Conservation (phyloP, 2,888 invertebrate species). For the Mimas tiliae region DNA sequence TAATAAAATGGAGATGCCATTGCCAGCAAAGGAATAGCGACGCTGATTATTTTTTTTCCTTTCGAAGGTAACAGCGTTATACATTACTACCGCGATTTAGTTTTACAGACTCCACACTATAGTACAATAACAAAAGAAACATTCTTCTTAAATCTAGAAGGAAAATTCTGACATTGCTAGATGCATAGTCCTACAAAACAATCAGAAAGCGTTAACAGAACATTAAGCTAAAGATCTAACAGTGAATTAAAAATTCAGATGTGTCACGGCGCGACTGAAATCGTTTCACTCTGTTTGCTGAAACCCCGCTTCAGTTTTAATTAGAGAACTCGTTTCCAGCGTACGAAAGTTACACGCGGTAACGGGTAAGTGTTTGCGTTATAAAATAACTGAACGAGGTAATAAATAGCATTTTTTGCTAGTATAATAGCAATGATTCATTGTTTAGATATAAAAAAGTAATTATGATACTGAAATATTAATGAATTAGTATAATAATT, state of each 20-base stretch:
- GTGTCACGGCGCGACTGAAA: conserved; percentile 41
- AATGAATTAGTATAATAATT: background rate
- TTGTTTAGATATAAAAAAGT: background rate
- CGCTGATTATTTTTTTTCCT: no score
- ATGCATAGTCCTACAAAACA: background rate
- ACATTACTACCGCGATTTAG: no score
- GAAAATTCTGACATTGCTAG: background rate
- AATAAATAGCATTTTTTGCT: background rate
- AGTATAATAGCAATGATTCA: background rate
- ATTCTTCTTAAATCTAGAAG: no score
- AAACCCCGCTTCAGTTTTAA: conserved; percentile 41
- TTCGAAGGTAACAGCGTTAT: no score
- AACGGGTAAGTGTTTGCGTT: conserved; percentile 17
- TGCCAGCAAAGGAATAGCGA: no score
- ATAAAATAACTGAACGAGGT: conserved; percentile 16
- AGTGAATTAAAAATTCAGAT: conserved; percentile 45
- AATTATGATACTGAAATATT: background rate
- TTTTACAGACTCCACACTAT: no score
- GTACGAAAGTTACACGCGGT: conserved; percentile 14
- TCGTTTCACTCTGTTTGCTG: conserved; percentile 49
- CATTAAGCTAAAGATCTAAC: conserved; percentile 8
- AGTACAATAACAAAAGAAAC: no score
- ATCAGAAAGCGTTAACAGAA: conserved; percentile 5
- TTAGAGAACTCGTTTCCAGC: conserved; percentile 41
- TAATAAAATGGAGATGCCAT: no score